These are phyloP conservation scores for Noturus placidus DNA, from an alignment of 2,113 vertebrate species.

Conservation along the genomic window DNA sequence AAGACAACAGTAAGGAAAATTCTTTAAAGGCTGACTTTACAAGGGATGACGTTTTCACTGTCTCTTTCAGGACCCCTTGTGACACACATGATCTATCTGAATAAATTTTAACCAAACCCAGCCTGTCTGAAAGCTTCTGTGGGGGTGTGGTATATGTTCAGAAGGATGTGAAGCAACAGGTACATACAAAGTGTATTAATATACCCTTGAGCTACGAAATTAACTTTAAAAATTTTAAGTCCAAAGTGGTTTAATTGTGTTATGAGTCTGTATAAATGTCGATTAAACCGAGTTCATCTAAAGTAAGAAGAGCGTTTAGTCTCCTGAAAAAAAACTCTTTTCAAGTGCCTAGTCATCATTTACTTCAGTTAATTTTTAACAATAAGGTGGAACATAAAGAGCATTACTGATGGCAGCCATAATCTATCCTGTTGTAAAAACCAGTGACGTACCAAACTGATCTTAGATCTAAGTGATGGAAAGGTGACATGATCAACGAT, in stretches of 20 bases:
- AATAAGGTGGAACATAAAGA: conserved; percentile 51
- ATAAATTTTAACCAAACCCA: conserved; percentile 17
- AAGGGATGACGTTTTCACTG: background rate
- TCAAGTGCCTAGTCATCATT: conserved; percentile 46
- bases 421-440: conserved; percentile 64
- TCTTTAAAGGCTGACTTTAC: background rate
- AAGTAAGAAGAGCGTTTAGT: background rate
- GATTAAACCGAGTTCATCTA: background rate
- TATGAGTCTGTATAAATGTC: background rate
- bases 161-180: background rate
- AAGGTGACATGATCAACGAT: background rate
- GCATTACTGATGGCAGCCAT: conserved; percentile 54
- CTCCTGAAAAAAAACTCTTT: conserved; percentile 42
- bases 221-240: background rate
- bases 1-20: background rate
- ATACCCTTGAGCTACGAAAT: background rate
- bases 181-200: background rate
- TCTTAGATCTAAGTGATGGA: background rate
- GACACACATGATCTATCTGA: background rate
- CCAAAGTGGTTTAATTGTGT: background rate
- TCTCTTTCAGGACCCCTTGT: background rate
- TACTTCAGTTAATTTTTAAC: conserved; percentile 65
- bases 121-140: background rate
- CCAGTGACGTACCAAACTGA: conserved; percentile 26
- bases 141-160: background rate